Evolutionary conservation across 2,888 invertebrate species (phyloP), one percentile per base, ranked within the genome.

Genomic region (Diploptera punctata): DNA sequence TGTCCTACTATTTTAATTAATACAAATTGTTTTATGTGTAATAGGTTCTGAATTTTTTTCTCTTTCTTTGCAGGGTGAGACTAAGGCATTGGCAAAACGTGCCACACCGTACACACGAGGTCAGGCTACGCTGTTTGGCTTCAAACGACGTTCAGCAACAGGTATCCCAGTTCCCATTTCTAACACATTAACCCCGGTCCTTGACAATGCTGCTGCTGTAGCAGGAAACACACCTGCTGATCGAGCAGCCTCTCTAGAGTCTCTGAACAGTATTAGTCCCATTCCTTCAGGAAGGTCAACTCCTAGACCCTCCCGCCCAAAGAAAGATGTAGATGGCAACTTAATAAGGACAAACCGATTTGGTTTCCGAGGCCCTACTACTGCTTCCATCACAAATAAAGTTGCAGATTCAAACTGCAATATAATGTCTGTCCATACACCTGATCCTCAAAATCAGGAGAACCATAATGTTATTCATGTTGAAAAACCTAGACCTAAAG

Each of bases 51-150:
- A n/a, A n/a, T 52, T 1, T 21, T 52, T 52, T 24, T 49, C n/a
- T 57, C 18, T 18, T 57, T 10, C n/a, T 7, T 57, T 57, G 7
- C 87, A 90, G 85, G 88, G 88, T 82, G 89, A 88, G 81, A 87
- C 88, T 81, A 88, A 87, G 57, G 62, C 24, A 4, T 60, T 47
- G 61, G 21, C 67, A 13, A 73, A 72, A 18, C 62, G 71, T 18
- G 54, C 43, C 43, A 57, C 54, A 5, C 74, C 71, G 7, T 86
- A 84, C 71, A 88, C 87, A 74, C 87, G 90, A 76, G 94, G 94
- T 67, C 91, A 93, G 75, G 91, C 93, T 72, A 93, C 92, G 80
- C 93, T 94, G 54, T 94, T 94, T 82, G 94, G 94, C 62, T 94
- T 94, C 84, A 90, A 92, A 67, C 88, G 91, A 73, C 88, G 91